phyloP scores from a whole-genome alignment of 1,140 invertebrate species.

The Plutomurus gul region DNA sequence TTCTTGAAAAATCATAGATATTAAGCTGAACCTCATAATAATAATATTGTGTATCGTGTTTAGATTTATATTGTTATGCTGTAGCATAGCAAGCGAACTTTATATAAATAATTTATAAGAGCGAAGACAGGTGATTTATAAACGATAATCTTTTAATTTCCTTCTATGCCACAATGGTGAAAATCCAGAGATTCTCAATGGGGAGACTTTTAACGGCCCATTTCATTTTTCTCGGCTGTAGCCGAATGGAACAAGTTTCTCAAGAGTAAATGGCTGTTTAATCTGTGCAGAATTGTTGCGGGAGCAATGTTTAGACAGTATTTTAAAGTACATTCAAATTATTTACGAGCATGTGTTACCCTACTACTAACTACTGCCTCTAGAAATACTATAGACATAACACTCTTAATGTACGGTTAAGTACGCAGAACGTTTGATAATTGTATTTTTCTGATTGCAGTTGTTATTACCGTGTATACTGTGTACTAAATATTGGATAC shows the following conservation, averaged over 20 bases:
- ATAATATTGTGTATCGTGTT: background rate
- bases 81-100: background rate
- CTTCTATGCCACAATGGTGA: background rate
- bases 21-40: background rate
- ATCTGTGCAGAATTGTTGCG: slow-evolving; percentile 8
- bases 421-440: no score
- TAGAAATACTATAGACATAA: background rate
- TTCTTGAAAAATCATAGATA: slow-evolving; percentile 23
- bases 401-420: no score
- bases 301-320: slow-evolving; percentile 28
- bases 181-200: slow-evolving; percentile 21
- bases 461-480: no score
- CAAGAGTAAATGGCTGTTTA: background rate
- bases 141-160: slow-evolving; percentile 23
- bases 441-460: no score
- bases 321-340: slow-evolving; percentile 27
- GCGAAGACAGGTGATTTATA: slow-evolving; percentile 7
- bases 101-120: slow-evolving; percentile 26
- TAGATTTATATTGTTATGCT: background rate
- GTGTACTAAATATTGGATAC: no score
- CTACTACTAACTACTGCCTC: no score
- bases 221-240: background rate
- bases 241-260: background rate
- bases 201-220: slow-evolving; percentile 22
- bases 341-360: slow-evolving; percentile 24